Evolutionary conservation across 2,888 invertebrate species (phyloP).

Genomic region (Hymenopus coronatus): DNA sequence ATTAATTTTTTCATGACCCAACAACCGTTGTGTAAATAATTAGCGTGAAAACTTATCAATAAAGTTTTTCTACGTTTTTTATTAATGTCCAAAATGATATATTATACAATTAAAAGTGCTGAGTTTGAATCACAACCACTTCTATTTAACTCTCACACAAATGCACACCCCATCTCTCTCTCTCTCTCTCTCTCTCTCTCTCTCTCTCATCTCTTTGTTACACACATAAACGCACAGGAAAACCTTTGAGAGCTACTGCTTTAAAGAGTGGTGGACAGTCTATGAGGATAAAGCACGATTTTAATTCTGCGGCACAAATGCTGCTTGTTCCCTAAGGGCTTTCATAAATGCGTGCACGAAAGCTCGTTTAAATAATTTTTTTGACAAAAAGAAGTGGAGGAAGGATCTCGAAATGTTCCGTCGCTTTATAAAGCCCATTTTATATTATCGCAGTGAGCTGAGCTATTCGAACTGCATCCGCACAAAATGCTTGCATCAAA

Average conservation of each 20-base stretch:
- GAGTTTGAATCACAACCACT: not conserved
- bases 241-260: not conserved
- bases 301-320: not conserved
- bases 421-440: not conserved
- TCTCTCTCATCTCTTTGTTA: not conserved
- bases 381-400: not conserved
- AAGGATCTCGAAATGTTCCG: not conserved
- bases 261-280: not conserved
- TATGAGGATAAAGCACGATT: not conserved
- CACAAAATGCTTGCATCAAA: not conserved
- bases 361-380: not conserved
- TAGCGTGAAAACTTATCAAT: too few relatives aligned
- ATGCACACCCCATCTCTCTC: not conserved
- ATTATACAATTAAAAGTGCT: not conserved
- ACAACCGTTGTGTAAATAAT: too few relatives aligned
- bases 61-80: too few relatives aligned
- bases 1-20: too few relatives aligned
- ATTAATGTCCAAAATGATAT: too few relatives aligned
- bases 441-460: not conserved
- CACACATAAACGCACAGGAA: not conserved
- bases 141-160: not conserved
- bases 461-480: not conserved
- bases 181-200: not conserved
- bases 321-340: not conserved
- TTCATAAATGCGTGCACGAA: not conserved